A percentile compares a stretch with the other conserved stretches of the same genome.
Conservation (phyloP, 2,797 vertebrate genomes). For the Enteromius paludinosus region DNA sequence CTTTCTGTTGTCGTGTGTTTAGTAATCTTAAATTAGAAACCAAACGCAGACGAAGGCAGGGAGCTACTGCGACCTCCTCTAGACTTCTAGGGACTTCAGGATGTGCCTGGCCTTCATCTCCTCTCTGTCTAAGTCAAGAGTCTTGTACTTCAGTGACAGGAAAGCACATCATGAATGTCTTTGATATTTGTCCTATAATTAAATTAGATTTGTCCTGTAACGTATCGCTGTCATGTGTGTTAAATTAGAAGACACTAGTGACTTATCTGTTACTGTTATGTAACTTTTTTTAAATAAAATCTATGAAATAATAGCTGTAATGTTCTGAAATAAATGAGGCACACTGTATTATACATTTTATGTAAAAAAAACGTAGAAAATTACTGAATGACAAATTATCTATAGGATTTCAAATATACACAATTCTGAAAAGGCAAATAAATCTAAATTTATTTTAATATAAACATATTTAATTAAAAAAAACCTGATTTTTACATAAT, state of each 20-base stretch:
- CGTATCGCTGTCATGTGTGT: neutral
- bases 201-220: constrained; percentile 6
- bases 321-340: neutral
- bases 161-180: constrained; percentile 22
- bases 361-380: neutral
- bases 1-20: constrained; percentile 78
- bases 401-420: neutral
- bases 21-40: constrained; percentile 52
- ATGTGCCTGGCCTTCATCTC: constrained; percentile 46
- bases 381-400: neutral
- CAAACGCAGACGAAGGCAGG: constrained; percentile 13
- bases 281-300: neutral
- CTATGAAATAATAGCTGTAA: neutral
- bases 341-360: neutral
- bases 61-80: constrained; percentile 12
- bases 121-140: constrained; percentile 41
- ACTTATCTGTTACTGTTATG: neutral
- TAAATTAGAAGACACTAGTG: neutral
- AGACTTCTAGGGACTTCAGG: neutral
- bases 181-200: constrained; percentile 26
- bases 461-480: too few relatives aligned
- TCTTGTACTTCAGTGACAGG: constrained; percentile 16
- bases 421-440: neutral
- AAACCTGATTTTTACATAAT: neutral
- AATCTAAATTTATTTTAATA: neutral